Base-by-base conservation (phyloP, 2,888 invertebrate species). In the Scaptomyza polygonia region DNA sequence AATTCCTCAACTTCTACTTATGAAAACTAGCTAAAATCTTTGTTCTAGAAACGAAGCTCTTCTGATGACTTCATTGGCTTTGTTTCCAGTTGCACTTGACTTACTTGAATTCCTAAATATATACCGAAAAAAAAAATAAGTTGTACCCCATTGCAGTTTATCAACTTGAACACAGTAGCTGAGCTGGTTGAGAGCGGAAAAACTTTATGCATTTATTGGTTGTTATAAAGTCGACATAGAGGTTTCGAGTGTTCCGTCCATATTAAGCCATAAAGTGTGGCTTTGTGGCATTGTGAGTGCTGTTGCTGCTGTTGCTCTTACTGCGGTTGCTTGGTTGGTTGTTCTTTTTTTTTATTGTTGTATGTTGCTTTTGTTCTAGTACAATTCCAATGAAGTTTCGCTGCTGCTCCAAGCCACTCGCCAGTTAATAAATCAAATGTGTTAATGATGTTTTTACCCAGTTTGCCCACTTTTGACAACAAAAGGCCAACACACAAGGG, bases 401-500 rank as follows among this genome's bases (percentile, higher is more conserved):
- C 36, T 64, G 79, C 71, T 71, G 77, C 72, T 63, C 66, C 66
- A 59, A 63, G 62, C 85, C 88, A 87, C 75, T 80, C 85, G 79
- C 82, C 90, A 89, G 90, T 89, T 90, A 91, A 92, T 92, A 92
- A 92, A 92, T 92, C 92, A 92, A 83, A 91, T 88, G 88, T 89
- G 90, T 92, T 92, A 92, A 92, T 92, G 92, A 92, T 92, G 91
- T 91, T 92, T 87, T 86, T 88, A 89, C 89, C 90, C 81, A 72
- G 69, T 78, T 81, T 86, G 81, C 86, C 83, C 87, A 84, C 83
- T 76, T 84, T 77, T 79, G 83, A 79, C 86, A 83, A 81, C 87
- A 74, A 86, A 69, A 79, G 77, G 77, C 74, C 79, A 68, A 39
- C 39, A 36, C 62, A 78, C 57, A 69, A 55, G 53, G 53, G 61